Evolutionary conservation across 2,113 vertebrate species (phyloP).

Genomic region (Ammodramus savannarum): DNA sequence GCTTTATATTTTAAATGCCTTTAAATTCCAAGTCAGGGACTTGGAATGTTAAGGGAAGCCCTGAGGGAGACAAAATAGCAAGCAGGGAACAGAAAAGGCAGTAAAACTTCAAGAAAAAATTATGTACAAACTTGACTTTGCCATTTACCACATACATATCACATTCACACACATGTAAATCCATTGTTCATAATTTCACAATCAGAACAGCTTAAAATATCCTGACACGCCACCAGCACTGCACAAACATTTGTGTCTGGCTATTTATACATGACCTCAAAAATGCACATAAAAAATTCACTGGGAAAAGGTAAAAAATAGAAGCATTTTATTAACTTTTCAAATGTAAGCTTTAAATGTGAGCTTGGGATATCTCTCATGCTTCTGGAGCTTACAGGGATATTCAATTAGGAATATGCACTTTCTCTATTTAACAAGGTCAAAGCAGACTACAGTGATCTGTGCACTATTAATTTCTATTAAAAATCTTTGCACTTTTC

Average conservation of each 20-base stretch:
- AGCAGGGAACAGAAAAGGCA: neutral
- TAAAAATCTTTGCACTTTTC: neutral
- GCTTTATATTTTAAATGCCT: neutral
- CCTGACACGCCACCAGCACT: neutral
- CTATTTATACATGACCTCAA: slow-evolving; percentile 16
- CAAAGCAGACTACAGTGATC: neutral
- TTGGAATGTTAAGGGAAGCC: neutral
- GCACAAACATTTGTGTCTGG: neutral
- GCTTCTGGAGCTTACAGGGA: neutral
- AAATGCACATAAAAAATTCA: slow-evolving; percentile 20
- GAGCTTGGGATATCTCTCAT: neutral
- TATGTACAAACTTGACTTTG: neutral
- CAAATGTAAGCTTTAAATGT: neutral
- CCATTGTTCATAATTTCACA: neutral
- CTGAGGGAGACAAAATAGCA: neutral
- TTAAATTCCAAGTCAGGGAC: neutral
- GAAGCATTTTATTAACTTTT: slow-evolving; percentile 13
- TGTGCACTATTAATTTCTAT: neutral
- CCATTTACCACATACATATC: neutral
- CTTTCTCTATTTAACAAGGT: neutral
- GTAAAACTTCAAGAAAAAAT: neutral
- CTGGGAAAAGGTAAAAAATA: neutral
- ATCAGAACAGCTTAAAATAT: neutral
- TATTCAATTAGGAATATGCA: neutral
- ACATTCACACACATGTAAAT: neutral